These are phyloP conservation scores for Nysson spinosus DNA, from an alignment of 2,888 invertebrate species.

Conservation along the genomic window DNA sequence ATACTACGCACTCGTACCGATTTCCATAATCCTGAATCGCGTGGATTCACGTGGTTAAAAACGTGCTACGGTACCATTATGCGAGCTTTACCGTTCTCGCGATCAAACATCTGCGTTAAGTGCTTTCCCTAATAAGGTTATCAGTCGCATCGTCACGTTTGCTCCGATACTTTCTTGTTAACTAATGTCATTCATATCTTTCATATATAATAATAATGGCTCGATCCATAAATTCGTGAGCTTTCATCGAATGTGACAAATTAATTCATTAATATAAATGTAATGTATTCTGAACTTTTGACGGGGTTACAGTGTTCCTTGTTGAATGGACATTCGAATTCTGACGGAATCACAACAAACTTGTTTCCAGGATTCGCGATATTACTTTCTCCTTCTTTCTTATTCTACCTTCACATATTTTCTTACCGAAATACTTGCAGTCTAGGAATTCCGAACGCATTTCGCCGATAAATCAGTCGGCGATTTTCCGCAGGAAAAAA, in stretches of 20 bases:
- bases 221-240: too few relatives aligned
- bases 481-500: conserved; percentile 41
- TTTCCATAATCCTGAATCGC: conserved; percentile 18
- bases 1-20: background rate
- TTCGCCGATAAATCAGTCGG: conserved; percentile 41
- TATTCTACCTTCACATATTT: background rate
- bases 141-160: conserved; percentile 21
- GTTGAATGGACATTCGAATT: too few relatives aligned
- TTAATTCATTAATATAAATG: too few relatives aligned
- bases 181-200: too few relatives aligned
- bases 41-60: conserved; percentile 25
- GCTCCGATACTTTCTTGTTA: too few relatives aligned
- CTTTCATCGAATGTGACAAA: too few relatives aligned
- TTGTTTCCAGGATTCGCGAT: too few relatives aligned
- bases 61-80: conserved; percentile 17
- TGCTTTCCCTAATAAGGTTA: conserved; percentile 14
- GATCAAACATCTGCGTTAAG: conserved; percentile 17
- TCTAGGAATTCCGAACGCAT: conserved; percentile 21
- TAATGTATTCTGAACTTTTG: too few relatives aligned
- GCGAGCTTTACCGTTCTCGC: conserved; percentile 25
- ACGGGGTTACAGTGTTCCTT: too few relatives aligned
- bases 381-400: too few relatives aligned
- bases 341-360: too few relatives aligned
- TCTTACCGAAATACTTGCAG: background rate
- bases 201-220: too few relatives aligned